Evolutionary conservation across 2,113 vertebrate genomes (phyloP), one percentile per base, ranked within the genome.

Genomic region (Trichomycterus rosablanca): DNA sequence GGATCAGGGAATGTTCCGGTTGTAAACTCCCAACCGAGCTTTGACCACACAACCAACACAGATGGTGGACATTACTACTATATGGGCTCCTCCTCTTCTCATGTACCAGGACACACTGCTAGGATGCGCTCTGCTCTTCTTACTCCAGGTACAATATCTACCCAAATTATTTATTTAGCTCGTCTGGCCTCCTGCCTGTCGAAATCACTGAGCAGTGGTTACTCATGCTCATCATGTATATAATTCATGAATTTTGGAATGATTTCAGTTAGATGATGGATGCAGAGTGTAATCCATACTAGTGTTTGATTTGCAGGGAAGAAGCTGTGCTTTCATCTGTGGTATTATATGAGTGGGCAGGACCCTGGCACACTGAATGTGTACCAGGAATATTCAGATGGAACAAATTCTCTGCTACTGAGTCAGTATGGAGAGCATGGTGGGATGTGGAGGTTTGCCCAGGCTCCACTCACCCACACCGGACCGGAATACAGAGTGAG

Each of bases 11-110:
- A 62, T 52, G 68, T 60, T 18, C 49, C 32, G 7, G 73, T 74
- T 39, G 42, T 67, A 37, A 60, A 77, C 72, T 75, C 81, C 5
- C 79, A 80, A 55, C 86, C 85, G 1, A 66, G 74, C 48, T 64
- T 55, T 2, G 86, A 88, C 71, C 86, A 87, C 77, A 84, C 84
- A 66, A 86, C 84, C 67, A 77, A 74, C 76, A 76, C 83, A 4
- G 48, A 70, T 8, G 22, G 2, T 1, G 86, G 86, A 20, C 63
- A 79, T 57, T 88, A 84, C 70, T 72, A 76, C 45, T 79, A 74
- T 74, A 78, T 85, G 61, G 57, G 74, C 2, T 80, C 81, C 12
- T 39, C 35, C 14, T 11, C 9, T 19, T 34, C 32, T 11, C 78
- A 76, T 50, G 50, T 4, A 23, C 43, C 46, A 1, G 59, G 64